These are phyloP conservation scores for Diaperis boleti DNA, from an alignment of 2,888 invertebrate species.

Conservation along the genomic window DNA sequence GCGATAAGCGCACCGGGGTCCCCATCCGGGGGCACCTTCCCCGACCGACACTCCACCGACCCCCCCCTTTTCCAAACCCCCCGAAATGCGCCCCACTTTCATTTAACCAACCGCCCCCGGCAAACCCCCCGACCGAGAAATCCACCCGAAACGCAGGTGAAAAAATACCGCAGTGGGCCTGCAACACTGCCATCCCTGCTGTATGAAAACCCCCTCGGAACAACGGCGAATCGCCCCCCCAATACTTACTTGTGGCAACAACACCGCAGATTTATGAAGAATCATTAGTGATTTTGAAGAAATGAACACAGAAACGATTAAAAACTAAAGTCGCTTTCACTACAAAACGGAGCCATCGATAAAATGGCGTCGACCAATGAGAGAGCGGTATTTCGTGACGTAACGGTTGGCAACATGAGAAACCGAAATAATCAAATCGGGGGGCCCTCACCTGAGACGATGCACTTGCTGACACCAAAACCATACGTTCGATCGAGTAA, in stretches of 20 bases:
- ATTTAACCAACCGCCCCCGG: neutral
- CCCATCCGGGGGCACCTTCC: no score
- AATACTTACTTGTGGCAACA: conserved; percentile 55
- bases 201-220: conserved; percentile 36
- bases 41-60: no score
- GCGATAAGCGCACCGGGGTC: no score
- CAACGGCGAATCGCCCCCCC: neutral
- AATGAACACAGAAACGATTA: conserved; percentile 60
- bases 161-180: conserved; percentile 58
- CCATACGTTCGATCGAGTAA: conserved; percentile 13
- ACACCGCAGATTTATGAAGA: conserved; percentile 50
- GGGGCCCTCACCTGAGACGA: conserved; percentile 11
- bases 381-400: conserved; percentile 49
- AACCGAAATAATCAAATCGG: conserved; percentile 30
- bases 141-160: conserved; percentile 33
- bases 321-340: conserved; percentile 62
- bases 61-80: no score
- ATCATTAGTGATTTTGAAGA: conserved; percentile 59
- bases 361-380: conserved; percentile 64
- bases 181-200: conserved; percentile 50
- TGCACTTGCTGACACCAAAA: neutral
- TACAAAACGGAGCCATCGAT: conserved; percentile 61
- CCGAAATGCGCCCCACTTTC: neutral
- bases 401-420: conserved; percentile 50
- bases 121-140: neutral